Evolutionary conservation across 1,140 invertebrate genomes (phyloP), one percentile per base, ranked within the genome.

Genomic region (Ceratoteleas bidentatus): DNA sequence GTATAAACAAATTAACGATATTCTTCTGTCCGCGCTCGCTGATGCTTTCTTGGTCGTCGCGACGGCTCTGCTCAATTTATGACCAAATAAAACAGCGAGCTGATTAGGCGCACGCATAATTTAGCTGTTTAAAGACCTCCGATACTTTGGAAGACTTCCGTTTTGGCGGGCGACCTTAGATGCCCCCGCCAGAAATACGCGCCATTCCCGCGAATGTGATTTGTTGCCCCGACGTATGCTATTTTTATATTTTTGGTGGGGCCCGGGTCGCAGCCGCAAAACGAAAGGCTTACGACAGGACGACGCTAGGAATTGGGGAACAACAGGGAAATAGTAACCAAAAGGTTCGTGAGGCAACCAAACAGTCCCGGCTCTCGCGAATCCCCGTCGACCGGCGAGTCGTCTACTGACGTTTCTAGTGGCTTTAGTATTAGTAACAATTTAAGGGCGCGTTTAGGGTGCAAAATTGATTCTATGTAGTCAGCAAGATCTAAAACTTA

Each of bases 71-170:
- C 82, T 84, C 78, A 81, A 84, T 73, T 81, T 58, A 81, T 80
- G 79, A 81, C 83, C 83, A 84, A 84, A 84, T 84, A 84, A 81
- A 65, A 78, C 53, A 47, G 65, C 79, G 78, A 81, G 82, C 78
- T 84, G 60, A 81, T 75, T 80, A 80, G 73, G 75, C 75, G 74
- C 65, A 84, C 64, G 77, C 68, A 77, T 77, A 80, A 84, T 77
- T 73, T 76, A 84, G 72, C 62, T 73, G 54, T 80, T 77, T 24
- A 24, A 69, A 33, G 50, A 77, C 36, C 65, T 77, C 57, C 14
- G 57, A 78, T 70, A 78, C 65, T 79, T 79, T 83, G 2, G 72
- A 79, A 79, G 68, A 79, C 66, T 79, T 79, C 61, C 60, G 66
- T 72, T 72, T 64, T 11, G 52, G 32, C 52, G 49, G 72, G 8